Base-by-base conservation (phyloP, 1,140 invertebrate species). In the Drusus annulatus region DNA sequence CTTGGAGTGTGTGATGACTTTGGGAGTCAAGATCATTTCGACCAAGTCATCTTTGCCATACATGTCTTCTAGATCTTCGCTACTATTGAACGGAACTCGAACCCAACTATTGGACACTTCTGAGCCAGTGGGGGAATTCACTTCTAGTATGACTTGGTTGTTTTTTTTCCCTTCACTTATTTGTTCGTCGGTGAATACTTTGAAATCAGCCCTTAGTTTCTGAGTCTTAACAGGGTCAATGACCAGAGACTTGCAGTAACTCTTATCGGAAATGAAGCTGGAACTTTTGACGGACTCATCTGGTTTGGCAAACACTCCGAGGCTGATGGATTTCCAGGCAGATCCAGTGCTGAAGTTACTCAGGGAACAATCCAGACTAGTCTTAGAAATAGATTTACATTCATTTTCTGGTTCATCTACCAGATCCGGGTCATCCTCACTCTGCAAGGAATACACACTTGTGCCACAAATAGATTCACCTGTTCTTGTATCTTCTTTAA, bases 1-100 rank as follows among this genome's bases (percentile, higher is more conserved):
- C 52, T 25, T 62, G 7, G 69, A 62, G 51, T 79, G 78, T 1
- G 74, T 28, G 21, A 79, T 63, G 8, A 79, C 54, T 74, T 74
- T 73, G 16, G 78, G 78, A 1, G 68, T 50, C 7, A 79, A n/a
- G 3, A 79, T 79, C 4, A 45, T 56, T 8, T 79, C 78, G 10
- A 79, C 50, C 23, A 69, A 71, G 13, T 45, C 19, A 15, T 17
- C 19, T 51, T 51, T 45, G 2, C n/a, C 16, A 50, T 17, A 51
- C 19, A n/a, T 7, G 7, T 52, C 17, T 19, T 71, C 68, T 0
- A 50, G 17, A 51, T 52, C 17, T 8, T 17, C 36, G 10, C 19
- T 17, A 21, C 68, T 71, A 19, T 19, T 51, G 13, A 71, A 65
- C 28, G 62, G 23, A 13, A 71, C 68, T 51, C 68, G n/a, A 8